These are phyloP conservation scores for Ictalurus punctatus DNA, from an alignment of 2,113 vertebrate species.

Conservation along the genomic window DNA sequence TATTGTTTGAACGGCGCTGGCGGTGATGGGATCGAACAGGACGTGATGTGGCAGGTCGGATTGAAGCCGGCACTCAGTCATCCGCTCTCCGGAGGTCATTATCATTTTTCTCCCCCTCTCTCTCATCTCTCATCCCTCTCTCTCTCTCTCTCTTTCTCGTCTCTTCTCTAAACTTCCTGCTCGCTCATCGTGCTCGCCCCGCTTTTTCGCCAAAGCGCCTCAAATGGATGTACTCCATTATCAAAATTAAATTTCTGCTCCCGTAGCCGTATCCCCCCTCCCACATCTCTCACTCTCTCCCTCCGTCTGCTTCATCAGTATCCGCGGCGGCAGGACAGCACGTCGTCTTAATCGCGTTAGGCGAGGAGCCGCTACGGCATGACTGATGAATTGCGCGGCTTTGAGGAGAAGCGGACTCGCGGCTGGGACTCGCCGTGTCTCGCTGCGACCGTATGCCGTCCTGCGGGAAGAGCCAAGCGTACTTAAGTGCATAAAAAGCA, in stretches of 20 bases:
- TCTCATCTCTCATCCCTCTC: neutral
- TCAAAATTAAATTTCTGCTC: slow-evolving; percentile 55
- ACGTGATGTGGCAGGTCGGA: slow-evolving; percentile 30
- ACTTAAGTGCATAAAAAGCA: neutral
- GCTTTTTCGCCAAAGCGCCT: slow-evolving; percentile 4
- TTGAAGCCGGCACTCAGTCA: slow-evolving; percentile 20
- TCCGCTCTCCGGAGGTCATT: slow-evolving; percentile 38
- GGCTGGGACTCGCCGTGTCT: neutral
- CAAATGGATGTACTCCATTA: slow-evolving; percentile 58
- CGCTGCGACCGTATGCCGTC: neutral
- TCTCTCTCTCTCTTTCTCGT: slow-evolving; percentile 16
- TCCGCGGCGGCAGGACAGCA: slow-evolving; percentile 46
- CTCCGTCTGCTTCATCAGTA: slow-evolving; percentile 48
- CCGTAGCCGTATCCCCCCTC: slow-evolving; percentile 6
- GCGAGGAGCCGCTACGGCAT: slow-evolving; percentile 34
- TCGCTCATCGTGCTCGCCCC: slow-evolving; percentile 19
- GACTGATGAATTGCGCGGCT: slow-evolving; percentile 38
- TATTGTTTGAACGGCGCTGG: neutral
- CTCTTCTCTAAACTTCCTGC: slow-evolving; percentile 11
- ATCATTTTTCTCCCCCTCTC: neutral
- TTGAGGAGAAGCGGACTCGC: neutral
- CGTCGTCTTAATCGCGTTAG: slow-evolving; percentile 53
- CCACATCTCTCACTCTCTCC: slow-evolving; percentile 36
- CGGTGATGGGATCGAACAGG: neutral
- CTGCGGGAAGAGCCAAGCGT: neutral